Evolutionary conservation across 2,888 invertebrate species (phyloP), one percentile per base, ranked within the genome.

Genomic region (Nomada ferruginata): DNA sequence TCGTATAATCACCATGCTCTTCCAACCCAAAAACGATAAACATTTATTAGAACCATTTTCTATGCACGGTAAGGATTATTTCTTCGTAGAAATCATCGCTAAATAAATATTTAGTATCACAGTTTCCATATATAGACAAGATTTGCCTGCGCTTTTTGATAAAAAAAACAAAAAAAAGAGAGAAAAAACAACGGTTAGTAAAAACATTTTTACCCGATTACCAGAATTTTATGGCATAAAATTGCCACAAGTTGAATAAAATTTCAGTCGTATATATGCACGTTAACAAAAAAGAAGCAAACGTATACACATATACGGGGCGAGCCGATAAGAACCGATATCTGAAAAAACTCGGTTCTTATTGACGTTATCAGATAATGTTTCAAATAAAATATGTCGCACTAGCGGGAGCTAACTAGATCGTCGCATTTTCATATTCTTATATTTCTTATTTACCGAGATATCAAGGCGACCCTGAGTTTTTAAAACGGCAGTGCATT

Each of bases 71-170:
- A 36, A 18, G 20, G 52, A 15, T 36, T 53, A 15, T n/a, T 29
- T 15, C 18, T 26, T 11, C 52, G 7, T 15, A 53, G 23, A 65
- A 65, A 53, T 36, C 29, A 7, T 11, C 26, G 36, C 52, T 52
- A 36, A 65, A 29, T 50, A 64, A 64, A 64, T 64, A 50, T 64
- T 23, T 20, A 15, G 42, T 55, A 68, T 68, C 68, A 68, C 68
- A 57, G 68, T 44, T 57, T 59, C 13, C 3, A 15, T 57, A 60
- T 36, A 60, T 36, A 29, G 29, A 42, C 36, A 60, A 20, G n/a
- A 55, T 23, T 55, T 55, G 15, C 18, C 5, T 26, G 11, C 23
- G 10, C 47, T 3, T 15, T 47, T 47, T 2, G 10, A 3, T 47
- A 15, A 13, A 47, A 15, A 47, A 63, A 47, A 15, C 23, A 47